Evolutionary conservation across 2,888 invertebrate genomes (phyloP), one percentile per base, ranked within the genome.

Genomic region (Ectemnius cavifrons): DNA sequence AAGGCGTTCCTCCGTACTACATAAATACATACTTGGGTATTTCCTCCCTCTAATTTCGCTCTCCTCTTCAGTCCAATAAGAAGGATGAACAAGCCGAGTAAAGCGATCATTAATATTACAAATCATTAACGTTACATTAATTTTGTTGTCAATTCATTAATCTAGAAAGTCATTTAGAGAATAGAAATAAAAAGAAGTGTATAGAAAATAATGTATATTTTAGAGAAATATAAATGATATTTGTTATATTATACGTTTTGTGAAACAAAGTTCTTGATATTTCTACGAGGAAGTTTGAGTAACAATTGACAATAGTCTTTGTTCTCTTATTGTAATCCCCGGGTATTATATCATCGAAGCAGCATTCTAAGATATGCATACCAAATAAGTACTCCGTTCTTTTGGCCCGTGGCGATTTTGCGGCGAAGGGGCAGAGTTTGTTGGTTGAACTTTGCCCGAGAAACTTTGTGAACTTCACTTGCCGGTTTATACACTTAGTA

Each of bases 1-100:
- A 82, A 81, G 81, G 74, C 73, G 72, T 77, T 77, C 72, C 71
- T 62, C 18, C n/a, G 52, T 4, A 52, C 37, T 37, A 11, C 37
- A 37, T 37, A 37, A 37, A 37, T 11, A 37, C 37, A 37, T 11
- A 11, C 52, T 52, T 52, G 52, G 52, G 2, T 14, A 52, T 52
- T 52, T 52, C 52, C 14, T 52, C 16, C 47, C n/a, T 64, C 11
- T 8, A 57, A 16, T 52, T 28, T 63, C 18, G 6, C 13, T 37
- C 37, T 46, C 14, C 16, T 63, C 5, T 63, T 4, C 14, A 4
- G 28, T 37, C 37, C 1, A 37, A 37, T 37, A 37, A 37, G 37
- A 37, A 37, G 37, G 11, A 4, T 37, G 8, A 2, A 37, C 11
- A 6, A 37, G 37, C 11, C 1, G 37, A 6, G 37, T 37, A 11